phyloP scores from a whole-genome alignment of 2,888 invertebrate genomes.

The Biston stratarius region DNA sequence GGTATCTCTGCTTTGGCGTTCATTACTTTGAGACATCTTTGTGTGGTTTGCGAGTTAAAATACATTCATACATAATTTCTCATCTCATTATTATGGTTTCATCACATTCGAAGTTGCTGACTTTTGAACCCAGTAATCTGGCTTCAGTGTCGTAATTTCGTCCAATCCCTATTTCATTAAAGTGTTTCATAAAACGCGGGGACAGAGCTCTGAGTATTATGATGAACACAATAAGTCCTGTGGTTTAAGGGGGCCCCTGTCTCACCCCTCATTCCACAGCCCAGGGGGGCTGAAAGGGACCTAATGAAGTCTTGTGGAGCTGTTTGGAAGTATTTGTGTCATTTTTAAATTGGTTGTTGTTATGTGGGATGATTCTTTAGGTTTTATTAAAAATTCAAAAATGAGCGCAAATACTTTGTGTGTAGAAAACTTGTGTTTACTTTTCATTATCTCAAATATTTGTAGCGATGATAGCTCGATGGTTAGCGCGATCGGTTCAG shows the following conservation, averaged over 20 bases:
- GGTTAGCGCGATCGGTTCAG: too few species aligned
- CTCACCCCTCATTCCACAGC: not conserved
- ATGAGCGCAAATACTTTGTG: not conserved
- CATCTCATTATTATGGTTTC: too few species aligned
- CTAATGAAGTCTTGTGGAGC: slow-evolving; percentile 15
- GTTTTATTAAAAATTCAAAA: not conserved
- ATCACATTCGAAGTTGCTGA: not conserved
- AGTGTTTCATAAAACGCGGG: slow-evolving; percentile 16
- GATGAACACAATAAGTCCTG: slow-evolving; percentile 30
- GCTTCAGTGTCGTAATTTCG: slow-evolving; percentile 9
- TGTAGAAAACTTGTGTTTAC: not conserved
- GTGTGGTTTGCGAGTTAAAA: too few species aligned
- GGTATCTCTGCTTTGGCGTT: too few species aligned
- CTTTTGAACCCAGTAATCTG: slow-evolving; percentile 5
- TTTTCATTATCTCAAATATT: too few species aligned
- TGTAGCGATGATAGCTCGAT: too few species aligned
- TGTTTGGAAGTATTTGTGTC: slow-evolving; percentile 15
- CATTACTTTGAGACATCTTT: too few species aligned
- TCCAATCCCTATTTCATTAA: slow-evolving; percentile 21
- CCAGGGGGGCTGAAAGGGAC: not conserved
- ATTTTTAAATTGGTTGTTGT: slow-evolving; percentile 9
- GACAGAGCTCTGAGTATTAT: slow-evolving; percentile 12
- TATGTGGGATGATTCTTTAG: not conserved
- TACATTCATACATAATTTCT: too few species aligned
- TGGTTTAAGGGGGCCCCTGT: not conserved